phyloP scores from a whole-genome alignment of 1,140 invertebrate species.

The Drosophila pruinosa region DNA sequence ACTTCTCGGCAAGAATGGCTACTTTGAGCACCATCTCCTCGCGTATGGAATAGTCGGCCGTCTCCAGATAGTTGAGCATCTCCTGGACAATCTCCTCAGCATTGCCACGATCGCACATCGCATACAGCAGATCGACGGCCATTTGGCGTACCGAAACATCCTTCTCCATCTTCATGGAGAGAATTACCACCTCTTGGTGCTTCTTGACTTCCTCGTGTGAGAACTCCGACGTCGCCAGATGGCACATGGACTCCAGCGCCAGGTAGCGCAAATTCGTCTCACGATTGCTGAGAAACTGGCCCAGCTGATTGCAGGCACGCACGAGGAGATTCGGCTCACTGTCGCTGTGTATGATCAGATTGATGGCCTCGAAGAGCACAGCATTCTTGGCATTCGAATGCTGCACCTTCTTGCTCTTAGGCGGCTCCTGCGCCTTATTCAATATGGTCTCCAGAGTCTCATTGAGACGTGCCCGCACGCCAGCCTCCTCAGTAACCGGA shows the following conservation, averaged over 20 bases:
- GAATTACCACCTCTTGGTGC: constrained; percentile 99
- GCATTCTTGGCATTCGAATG: constrained; percentile 99
- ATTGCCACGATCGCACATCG: constrained; percentile 99
- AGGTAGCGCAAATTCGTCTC: constrained; percentile 99
- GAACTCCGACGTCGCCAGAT: constrained; percentile 99
- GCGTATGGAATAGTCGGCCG: constrained; percentile 99
- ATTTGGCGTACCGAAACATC: constrained; percentile 99
- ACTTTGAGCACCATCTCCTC: constrained; percentile 99
- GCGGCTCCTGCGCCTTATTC: constrained; percentile 99
- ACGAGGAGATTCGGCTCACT: constrained; percentile 98
- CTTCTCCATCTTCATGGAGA: constrained; percentile 99
- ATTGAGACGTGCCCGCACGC: constrained; percentile 96
- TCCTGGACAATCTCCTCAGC: constrained; percentile 99
- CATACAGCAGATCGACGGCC: constrained; percentile 99
- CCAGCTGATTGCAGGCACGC: constrained; percentile 98
- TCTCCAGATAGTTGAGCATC: constrained; percentile 99
- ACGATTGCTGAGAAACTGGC: constrained; percentile 98
- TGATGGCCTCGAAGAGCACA: constrained; percentile 99
- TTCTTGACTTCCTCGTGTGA: constrained; percentile 99
- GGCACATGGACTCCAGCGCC: constrained; percentile 99
- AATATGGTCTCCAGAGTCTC: constrained; percentile 99
- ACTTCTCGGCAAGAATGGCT: constrained; percentile 99
- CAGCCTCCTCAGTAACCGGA: constrained; percentile 96
- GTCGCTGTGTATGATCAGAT: constrained; percentile 99
- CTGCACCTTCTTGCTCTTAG: constrained; percentile 99